Conservation (phyloP, 2,888 invertebrate species). For the Eudasyphora cyanicolor region DNA sequence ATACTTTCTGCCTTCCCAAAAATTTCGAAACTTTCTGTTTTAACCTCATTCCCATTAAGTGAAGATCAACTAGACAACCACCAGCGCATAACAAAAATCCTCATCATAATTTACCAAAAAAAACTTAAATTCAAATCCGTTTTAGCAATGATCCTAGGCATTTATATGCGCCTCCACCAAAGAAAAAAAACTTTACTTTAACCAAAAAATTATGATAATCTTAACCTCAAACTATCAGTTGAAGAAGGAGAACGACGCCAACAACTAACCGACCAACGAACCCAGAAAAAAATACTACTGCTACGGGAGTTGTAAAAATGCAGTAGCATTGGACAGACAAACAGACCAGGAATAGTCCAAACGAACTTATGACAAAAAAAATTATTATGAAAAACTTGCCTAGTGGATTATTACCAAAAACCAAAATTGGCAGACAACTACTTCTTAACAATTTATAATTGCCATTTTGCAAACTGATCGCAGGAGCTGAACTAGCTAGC, state of each 20-base stretch:
- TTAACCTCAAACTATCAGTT: constrained; percentile 73
- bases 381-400: constrained; percentile 26
- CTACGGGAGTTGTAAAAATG: constrained; percentile 18
- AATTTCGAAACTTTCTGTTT: constrained; percentile 61
- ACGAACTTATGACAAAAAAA: no score
- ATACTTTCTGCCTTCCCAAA: no score
- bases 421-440: constrained; percentile 59
- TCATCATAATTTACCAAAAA: constrained; percentile 59
- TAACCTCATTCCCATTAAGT: constrained; percentile 62
- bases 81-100: background rate
- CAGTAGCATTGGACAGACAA: constrained; percentile 33
- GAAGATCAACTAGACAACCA: background rate
- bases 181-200: constrained; percentile 58
- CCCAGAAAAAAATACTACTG: constrained; percentile 9
- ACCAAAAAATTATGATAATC: constrained; percentile 78
- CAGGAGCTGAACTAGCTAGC: constrained; percentile 50
- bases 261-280: no score
- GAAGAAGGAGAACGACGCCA: constrained; percentile 7
- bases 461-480: constrained; percentile 58
- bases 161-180: background rate
- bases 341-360: constrained; percentile 14
- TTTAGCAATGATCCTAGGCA: constrained; percentile 1
- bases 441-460: constrained; percentile 60
- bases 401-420: constrained; percentile 28
- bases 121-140: constrained; percentile 57